Base-by-base conservation (phyloP, 2,113 vertebrate genomes). In the Murina feae region DNA sequence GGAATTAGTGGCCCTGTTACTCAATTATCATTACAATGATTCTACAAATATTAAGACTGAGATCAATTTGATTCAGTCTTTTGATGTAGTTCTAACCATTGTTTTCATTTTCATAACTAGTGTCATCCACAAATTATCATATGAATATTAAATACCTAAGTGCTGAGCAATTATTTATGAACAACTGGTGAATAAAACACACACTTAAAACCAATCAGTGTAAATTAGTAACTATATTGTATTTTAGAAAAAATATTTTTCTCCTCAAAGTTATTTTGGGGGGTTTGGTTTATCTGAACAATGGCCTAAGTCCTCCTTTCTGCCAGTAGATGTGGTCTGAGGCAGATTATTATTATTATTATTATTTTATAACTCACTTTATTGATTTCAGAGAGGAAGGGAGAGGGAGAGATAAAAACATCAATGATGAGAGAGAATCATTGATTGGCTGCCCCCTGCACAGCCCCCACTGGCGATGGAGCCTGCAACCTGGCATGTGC, bases 181-280 rank as follows among this genome's bases (percentile, higher is more conserved):
- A 65, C 7, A 53, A 65, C 37, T 49, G 71, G 17, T 76, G 49
- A 91, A 16, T 49, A n/a, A 93, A 88, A 79, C 74, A 5, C 37
- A 39, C 44, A 42, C 87, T 75, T 89, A 71, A 75, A 93, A 88
- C 7, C 78, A 93, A 72, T 10, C n/a, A 10, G 16, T 74, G 2
- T 37, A 94, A 90, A 65, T 80, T 60, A 79, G 55, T 55, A 89
- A 75, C 25, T 32, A 79, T 79, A 80, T 11, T 51, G 13, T 51
- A 89, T 49, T 89, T 92, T 49, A 81, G 58, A 85, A 89, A 91
- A 63, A 20, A 11, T 12, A 32, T 44, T 65, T 94, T 94, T 92
- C 71, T 55, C 25, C 47, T 80, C 32, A 12, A 32, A 9, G n/a
- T 90, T 78, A 55, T 85, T 90, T 71, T 21, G 4, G 2, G 23